Evolutionary conservation across 2,113 vertebrate species (phyloP).

Genomic region (Ailurus styani): DNA sequence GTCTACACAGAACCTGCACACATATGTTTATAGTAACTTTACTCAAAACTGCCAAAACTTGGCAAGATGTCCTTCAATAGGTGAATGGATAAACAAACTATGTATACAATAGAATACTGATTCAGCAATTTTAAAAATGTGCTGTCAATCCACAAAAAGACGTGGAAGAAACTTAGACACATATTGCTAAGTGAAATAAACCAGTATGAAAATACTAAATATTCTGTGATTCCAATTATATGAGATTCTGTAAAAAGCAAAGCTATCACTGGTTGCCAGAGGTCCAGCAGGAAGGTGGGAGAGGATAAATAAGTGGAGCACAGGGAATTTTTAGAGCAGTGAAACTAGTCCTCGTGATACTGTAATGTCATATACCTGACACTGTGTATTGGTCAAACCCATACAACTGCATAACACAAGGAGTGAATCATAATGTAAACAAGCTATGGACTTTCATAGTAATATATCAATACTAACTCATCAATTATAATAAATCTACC

Average conservation of each 20-base stretch:
- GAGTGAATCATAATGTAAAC: not conserved
- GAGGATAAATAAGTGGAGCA: not conserved
- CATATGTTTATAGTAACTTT: not conserved
- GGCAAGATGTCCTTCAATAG: not conserved
- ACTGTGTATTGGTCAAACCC: not conserved
- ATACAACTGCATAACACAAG: not conserved
- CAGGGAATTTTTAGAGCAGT: not conserved
- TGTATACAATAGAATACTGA: not conserved
- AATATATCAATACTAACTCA: not conserved
- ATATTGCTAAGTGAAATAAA: not conserved
- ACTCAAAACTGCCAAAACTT: not conserved
- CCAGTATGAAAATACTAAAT: not conserved
- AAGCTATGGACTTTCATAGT: not conserved
- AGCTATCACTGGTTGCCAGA: not conserved
- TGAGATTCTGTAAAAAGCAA: not conserved
- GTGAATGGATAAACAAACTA: not conserved
- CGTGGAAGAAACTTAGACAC: not conserved
- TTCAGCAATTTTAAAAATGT: not conserved
- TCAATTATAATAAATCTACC: not conserved
- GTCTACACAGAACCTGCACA: not conserved
- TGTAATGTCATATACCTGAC: rapidly evolving
- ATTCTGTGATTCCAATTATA: not conserved
- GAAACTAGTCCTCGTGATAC: not conserved
- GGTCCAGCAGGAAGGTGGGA: not conserved
- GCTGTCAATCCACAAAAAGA: not conserved